phyloP scores from a whole-genome alignment of 53 echinoderm and acorn worm genomes.

The Crossaster papposus region DNA sequence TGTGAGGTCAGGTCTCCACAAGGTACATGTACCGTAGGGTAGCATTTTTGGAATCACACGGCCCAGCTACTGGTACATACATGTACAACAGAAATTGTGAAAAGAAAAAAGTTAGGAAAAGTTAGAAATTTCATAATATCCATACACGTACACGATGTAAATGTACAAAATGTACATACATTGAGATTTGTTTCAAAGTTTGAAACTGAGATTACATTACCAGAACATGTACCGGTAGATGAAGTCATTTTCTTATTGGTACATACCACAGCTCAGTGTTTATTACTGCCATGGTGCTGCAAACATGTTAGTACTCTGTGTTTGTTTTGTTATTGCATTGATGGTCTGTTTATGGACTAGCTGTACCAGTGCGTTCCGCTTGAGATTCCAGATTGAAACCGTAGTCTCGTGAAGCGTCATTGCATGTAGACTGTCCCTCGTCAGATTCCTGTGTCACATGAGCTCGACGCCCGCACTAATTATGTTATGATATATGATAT shows the following conservation, averaged over 20 bases:
- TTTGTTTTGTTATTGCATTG: background rate
- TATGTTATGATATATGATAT: slow-evolving; percentile 60
- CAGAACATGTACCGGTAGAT: background rate
- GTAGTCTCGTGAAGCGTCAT: background rate
- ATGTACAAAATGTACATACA: too few species aligned
- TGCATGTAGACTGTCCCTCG: background rate
- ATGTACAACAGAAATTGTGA: too few species aligned
- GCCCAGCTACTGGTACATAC: too few species aligned
- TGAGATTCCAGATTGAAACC: background rate
- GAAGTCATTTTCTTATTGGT: background rate
- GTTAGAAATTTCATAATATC: too few species aligned
- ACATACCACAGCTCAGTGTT: background rate
- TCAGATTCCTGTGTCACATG: slow-evolving; percentile 9
- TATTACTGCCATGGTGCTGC: background rate
- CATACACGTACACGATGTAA: too few species aligned
- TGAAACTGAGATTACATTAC: background rate
- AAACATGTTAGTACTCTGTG: background rate
- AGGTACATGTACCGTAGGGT: too few species aligned
- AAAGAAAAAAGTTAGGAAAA: too few species aligned
- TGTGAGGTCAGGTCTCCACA: too few species aligned
- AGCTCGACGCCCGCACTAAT: slow-evolving; percentile 45
- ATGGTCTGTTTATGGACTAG: background rate
- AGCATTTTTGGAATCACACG: too few species aligned
- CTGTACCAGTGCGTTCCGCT: background rate
- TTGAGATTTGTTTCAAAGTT: too few species aligned